These are phyloP conservation scores for Cartodere bifasciata DNA, from an alignment of 2,888 invertebrate genomes.

Conservation along the genomic window DNA sequence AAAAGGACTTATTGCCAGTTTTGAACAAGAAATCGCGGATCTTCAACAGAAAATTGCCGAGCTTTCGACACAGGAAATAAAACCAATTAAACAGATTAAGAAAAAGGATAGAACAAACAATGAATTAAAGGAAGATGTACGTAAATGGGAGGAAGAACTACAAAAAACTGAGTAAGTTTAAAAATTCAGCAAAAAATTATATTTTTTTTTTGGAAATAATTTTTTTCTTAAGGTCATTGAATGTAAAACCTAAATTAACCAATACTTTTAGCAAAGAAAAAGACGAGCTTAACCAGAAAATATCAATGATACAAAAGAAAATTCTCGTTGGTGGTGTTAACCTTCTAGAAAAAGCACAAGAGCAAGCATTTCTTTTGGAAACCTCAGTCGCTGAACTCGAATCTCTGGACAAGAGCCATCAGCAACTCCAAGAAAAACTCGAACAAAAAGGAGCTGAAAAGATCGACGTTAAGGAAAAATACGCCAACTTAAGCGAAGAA, in stretches of 20 bases:
- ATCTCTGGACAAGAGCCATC: constrained; percentile 63
- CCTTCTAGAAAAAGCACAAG: constrained; percentile 90
- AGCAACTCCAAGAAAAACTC: constrained; percentile 66
- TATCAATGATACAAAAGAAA: constrained; percentile 84
- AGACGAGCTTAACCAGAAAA: constrained; percentile 69
- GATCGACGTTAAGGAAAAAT: constrained; percentile 87
- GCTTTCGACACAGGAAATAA: constrained; percentile 26
- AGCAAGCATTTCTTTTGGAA: constrained; percentile 80
- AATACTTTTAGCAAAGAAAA: constrained; percentile 50
- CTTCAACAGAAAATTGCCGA: constrained; percentile 42
- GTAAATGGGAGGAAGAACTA: constrained; percentile 28
- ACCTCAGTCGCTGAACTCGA: constrained; percentile 76
- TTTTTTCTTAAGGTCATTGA: neutral
- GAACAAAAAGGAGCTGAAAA: constrained; percentile 87
- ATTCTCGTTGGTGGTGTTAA: constrained; percentile 98
- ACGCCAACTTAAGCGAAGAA: constrained; percentile 90
- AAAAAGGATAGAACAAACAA: constrained; percentile 18
- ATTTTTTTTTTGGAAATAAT: neutral
- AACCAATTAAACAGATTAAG: constrained; percentile 38
- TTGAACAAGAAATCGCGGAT: constrained; percentile 92
- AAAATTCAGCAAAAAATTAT: neutral
- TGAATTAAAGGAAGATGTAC: constrained; percentile 25
- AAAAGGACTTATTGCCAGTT: constrained; percentile 87
- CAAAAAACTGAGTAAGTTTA: constrained; percentile 29
- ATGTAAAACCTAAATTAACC: neutral